phyloP scores from a whole-genome alignment of 2,113 vertebrate species.

The zebrafish (Danio rerio) region DNA sequence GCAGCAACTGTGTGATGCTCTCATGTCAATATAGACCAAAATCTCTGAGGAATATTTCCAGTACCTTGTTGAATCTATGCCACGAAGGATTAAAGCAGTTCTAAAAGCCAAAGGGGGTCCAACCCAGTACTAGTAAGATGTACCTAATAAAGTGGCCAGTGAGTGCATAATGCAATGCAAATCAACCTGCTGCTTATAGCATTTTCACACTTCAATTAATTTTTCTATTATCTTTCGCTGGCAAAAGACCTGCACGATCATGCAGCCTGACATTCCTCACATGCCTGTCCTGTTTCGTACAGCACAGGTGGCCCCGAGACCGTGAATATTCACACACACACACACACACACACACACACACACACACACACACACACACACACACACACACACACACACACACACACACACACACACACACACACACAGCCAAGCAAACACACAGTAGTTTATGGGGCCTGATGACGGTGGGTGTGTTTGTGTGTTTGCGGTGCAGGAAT shows the following conservation, averaged over 20 bases:
- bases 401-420: constrained; percentile 9
- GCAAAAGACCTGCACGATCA: constrained; percentile 43
- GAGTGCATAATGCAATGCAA: not conserved
- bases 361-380: not conserved
- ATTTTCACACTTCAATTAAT: not conserved
- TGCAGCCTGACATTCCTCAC: constrained; percentile 43
- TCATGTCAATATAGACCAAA: too few species aligned
- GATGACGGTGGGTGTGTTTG: not conserved
- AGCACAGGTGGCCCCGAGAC: constrained; percentile 8
- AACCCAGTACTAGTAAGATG: too few species aligned
- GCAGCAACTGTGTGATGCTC: too few species aligned
- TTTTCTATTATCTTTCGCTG: constrained; percentile 1
- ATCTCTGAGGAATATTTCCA: too few species aligned
- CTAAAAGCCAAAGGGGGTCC: too few species aligned
- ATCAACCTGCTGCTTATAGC: not conserved
- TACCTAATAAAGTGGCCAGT: too few species aligned
- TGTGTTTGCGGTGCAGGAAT: constrained; percentile 32
- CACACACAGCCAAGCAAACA: not conserved
- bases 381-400: not conserved
- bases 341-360: not conserved
- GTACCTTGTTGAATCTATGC: too few species aligned
- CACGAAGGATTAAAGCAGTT: too few species aligned
- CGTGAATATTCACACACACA: constrained; percentile 3
- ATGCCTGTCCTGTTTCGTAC: constrained; percentile 43
- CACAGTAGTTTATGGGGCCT: not conserved